Evolutionary conservation across 2,888 invertebrate genomes (phyloP).

Genomic region (Halictus ligatus): DNA sequence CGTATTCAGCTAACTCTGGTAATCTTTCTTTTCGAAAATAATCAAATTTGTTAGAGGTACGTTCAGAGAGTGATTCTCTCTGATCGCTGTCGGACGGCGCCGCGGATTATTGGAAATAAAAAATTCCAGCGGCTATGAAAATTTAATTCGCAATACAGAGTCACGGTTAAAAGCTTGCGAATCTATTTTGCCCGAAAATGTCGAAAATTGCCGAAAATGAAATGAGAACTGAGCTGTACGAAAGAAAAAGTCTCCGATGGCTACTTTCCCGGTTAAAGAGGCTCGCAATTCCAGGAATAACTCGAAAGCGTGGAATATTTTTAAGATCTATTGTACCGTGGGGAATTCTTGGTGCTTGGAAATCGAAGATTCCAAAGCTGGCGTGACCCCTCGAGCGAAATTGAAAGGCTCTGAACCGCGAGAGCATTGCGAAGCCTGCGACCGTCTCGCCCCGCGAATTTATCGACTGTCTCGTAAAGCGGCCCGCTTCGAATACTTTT

Average conservation of each 20-base stretch:
- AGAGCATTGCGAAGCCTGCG: background rate
- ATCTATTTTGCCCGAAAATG: background rate
- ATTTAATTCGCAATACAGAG: background rate
- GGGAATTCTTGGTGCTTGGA: background rate
- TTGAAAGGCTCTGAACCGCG: background rate
- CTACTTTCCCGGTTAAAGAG: background rate
- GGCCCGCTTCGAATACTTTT: background rate
- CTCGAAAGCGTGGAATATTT: background rate
- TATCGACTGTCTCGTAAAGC: background rate
- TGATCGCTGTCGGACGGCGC: background rate
- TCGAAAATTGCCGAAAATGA: background rate
- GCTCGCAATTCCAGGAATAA: background rate
- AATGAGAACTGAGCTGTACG: background rate
- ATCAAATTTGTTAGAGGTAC: too few relatives aligned
- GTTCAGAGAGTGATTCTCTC: background rate
- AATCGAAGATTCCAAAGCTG: background rate
- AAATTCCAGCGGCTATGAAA: background rate
- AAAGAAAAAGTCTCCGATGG: background rate
- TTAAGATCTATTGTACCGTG: background rate
- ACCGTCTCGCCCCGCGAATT: background rate
- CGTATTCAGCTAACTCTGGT: background rate
- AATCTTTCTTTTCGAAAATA: background rate
- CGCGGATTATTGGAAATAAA: background rate
- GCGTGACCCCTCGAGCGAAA: background rate
- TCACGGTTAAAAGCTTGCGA: background rate